Conservation (phyloP, 2,797 vertebrate species). For the Apodemus agrarius region DNA sequence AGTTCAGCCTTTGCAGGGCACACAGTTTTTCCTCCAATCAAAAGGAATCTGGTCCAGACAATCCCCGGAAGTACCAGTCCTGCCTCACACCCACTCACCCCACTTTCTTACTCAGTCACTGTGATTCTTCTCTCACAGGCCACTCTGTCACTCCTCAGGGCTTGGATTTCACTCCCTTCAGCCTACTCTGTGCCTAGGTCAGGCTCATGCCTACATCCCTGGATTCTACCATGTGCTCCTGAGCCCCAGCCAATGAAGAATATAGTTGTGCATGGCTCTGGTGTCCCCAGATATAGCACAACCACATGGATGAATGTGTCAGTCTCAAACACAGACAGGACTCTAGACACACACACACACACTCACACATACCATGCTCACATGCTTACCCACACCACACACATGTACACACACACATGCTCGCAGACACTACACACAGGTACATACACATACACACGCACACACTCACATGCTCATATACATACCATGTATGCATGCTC, state of each 20-base stretch:
- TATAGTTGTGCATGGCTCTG: fast-evolving
- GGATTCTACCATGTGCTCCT: neutral
- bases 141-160: neutral
- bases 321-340: neutral
- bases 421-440: too few species aligned
- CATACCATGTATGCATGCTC: too few species aligned
- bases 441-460: too few species aligned
- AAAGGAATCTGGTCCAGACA: neutral
- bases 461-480: too few species aligned
- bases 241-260: too few species aligned
- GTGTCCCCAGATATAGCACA: neutral
- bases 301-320: fast-evolving
- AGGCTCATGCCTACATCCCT: neutral
- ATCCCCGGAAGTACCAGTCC: fast-evolving
- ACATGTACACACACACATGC: too few species aligned
- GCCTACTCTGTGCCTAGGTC: neutral
- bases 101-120: fast-evolving
- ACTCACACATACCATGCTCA: neutral
- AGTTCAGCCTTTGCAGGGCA: neutral
- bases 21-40: neutral
- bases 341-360: neutral
- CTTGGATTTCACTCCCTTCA: too few species aligned
- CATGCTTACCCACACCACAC: too few species aligned
- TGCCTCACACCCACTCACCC: neutral
- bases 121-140: too few species aligned